These are phyloP conservation scores for Xyrauchen texanus DNA, from an alignment of 2,113 vertebrate species.

Conservation along the genomic window DNA sequence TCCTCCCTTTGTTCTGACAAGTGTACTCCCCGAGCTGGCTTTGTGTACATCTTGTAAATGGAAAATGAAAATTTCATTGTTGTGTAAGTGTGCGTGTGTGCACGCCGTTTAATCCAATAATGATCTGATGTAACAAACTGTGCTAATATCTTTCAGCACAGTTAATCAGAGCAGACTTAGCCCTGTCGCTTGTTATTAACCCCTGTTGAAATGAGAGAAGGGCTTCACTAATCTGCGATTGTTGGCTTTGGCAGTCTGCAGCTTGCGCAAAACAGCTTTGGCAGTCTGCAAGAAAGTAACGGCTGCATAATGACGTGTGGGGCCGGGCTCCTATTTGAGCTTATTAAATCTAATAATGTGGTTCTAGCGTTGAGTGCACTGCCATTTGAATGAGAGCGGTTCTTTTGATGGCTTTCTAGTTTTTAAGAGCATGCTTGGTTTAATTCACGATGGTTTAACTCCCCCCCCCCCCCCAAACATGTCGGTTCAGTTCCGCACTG, in stretches of 20 bases:
- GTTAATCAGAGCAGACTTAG: conserved; percentile 98
- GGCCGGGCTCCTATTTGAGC: conserved; percentile 75
- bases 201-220: conserved; percentile 95
- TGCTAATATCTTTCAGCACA: conserved; percentile 93
- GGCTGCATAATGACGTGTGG: conserved; percentile 75
- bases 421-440: conserved; percentile 3
- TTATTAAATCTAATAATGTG: conserved; percentile 73
- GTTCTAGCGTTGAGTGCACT: background rate
- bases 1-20: conserved; percentile 73
- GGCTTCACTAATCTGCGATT: conserved; percentile 91
- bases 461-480: background rate
- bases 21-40: conserved; percentile 63
- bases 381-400: conserved; percentile 59
- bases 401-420: conserved; percentile 44
- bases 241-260: conserved; percentile 89
- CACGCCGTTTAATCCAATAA: conserved; percentile 95
- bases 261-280: conserved; percentile 84
- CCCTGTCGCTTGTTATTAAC: conserved; percentile 99
- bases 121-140: conserved; percentile 90
- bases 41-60: conserved; percentile 77
- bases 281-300: conserved; percentile 76
- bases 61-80: conserved; percentile 93
- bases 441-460: conserved; percentile 14
- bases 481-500: conserved; percentile 49
- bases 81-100: conserved; percentile 63